Evolutionary conservation across 2,797 vertebrate genomes (phyloP).

Genomic region (Hirundo rustica): DNA sequence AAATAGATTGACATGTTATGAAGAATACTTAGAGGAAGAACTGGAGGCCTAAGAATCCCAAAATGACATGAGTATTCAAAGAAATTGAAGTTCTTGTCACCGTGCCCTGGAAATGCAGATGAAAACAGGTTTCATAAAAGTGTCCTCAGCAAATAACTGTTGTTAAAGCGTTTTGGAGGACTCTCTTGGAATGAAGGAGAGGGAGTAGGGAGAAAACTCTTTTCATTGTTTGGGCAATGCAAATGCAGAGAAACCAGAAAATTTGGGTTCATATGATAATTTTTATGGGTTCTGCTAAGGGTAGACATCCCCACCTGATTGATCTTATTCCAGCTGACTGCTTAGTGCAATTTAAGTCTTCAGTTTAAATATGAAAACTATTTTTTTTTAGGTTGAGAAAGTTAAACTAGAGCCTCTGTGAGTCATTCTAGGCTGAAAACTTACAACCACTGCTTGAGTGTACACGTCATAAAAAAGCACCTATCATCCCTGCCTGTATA

Average conservation of each 20-base stretch:
- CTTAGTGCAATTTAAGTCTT: background rate
- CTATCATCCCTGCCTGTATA: background rate
- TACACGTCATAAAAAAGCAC: slow-evolving; percentile 1
- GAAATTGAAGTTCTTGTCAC: background rate
- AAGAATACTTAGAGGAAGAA: background rate
- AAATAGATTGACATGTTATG: background rate
- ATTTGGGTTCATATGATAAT: background rate
- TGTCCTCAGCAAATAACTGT: background rate
- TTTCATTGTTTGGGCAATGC: background rate
- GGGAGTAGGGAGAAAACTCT: background rate
- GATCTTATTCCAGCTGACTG: background rate
- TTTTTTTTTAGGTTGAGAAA: background rate
- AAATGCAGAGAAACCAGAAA: background rate
- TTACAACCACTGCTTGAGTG: background rate
- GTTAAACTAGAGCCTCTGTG: background rate
- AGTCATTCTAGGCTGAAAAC: slow-evolving; percentile 28
- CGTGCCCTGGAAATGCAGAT: background rate
- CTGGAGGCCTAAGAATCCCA: background rate
- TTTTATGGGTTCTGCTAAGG: background rate
- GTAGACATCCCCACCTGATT: background rate
- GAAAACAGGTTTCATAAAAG: background rate
- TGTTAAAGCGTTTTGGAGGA: background rate
- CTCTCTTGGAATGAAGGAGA: background rate
- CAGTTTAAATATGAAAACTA: background rate
- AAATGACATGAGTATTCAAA: background rate